Base-by-base conservation (phyloP, 2,888 invertebrate species). In the Drosophila neoperkinsi region DNA sequence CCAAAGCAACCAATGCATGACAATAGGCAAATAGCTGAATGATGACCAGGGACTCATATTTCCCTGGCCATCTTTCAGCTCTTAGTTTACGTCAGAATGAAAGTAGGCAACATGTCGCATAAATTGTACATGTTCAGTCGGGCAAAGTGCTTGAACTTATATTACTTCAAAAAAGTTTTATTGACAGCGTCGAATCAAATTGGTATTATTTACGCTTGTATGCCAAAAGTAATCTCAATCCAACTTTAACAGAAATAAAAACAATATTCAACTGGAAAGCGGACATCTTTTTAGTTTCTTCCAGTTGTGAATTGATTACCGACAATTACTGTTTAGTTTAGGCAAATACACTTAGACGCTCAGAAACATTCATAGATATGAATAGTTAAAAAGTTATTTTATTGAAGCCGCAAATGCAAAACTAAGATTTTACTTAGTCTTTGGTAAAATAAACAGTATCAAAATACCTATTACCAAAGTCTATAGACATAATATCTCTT, bases 191-290 rank as follows among this genome's bases (percentile, higher is more conserved):
- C 16, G n/a, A 41, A 33, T 49, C 38, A 13, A 60, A 58, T 49
- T 51, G 30, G 18, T 21, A 51, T 57, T 68, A 59, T 67, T 63
- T 43, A 62, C 71, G 58, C 64, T 68, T 67, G 57, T 69, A 69
- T 68, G 61, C 68, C 63, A 55, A 68, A 74, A 79, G 70, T 57
- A 72, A 70, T 76, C 74, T 84, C 75, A 70, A 59, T 66, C 61
- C 51, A 71, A 52, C 38, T 61, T 16, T 36, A 52, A 56, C 55
- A 50, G 49, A 55, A 65, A 61, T 4, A 34, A 18, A 34, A 50
- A 1, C 43, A 38, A 52, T 49, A 56, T 33, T 25, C 28, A 66
- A 28, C 43, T 28, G 21, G n/a, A 36, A n/a, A 18, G 10, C 4
- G 38, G 3, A 18, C 9, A 38, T 9, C 18, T 10, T 4, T 18